Evolutionary conservation across 2,888 invertebrate species (phyloP).

Genomic region (Melanargia galathea): DNA sequence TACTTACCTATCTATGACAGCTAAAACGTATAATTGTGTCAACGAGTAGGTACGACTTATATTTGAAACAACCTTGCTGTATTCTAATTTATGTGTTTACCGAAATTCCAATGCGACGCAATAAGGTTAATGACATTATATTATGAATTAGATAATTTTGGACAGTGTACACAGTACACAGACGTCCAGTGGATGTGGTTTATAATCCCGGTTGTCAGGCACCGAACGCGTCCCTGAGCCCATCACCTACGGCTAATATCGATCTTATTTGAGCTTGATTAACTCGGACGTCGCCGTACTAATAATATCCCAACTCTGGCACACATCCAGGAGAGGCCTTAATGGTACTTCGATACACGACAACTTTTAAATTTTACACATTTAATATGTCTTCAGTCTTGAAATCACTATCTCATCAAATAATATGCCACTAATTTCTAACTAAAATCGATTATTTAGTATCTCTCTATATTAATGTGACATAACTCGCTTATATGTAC

Average conservation of each 20-base stretch:
- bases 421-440: background rate
- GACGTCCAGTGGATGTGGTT: conserved; percentile 44
- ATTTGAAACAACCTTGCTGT: conserved; percentile 35
- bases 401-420: conserved; percentile 39
- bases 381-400: conserved; percentile 52
- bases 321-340: conserved; percentile 76
- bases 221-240: conserved; percentile 53
- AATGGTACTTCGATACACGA: conserved; percentile 79
- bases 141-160: conserved; percentile 44
- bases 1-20: conserved; percentile 22
- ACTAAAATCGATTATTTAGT: background rate
- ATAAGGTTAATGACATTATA: conserved; percentile 47
- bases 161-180: conserved; percentile 43
- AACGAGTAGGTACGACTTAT: conserved; percentile 36
- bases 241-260: conserved; percentile 77
- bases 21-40: conserved; percentile 35
- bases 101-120: conserved; percentile 43
- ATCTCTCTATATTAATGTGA: no score
- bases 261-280: conserved; percentile 82
- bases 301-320: conserved; percentile 79
- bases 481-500: no score
- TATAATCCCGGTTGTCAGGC: conserved; percentile 59
- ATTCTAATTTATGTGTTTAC: conserved; percentile 45
- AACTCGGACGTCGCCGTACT: conserved; percentile 78
- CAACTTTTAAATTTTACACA: conserved; percentile 73